Evolutionary conservation across 2,113 vertebrate species (phyloP), one percentile per base, ranked within the genome.

Genomic region (Seriola dumerili): DNA sequence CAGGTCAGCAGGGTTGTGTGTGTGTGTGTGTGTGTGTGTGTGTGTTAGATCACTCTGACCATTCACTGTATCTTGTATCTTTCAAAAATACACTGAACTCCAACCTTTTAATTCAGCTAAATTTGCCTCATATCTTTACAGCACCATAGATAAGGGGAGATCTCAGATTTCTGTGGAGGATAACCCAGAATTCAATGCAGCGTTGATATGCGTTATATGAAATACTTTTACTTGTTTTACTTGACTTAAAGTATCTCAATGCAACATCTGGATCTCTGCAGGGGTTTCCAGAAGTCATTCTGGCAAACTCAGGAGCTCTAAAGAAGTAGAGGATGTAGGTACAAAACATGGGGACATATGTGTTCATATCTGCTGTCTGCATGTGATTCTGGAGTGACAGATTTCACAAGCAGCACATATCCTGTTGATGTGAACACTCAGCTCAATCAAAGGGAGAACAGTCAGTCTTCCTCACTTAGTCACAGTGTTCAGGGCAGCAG

Each of bases 1-100:
- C 0, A n/a, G 91, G 89, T 90, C 85, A 80, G 62, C 21, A 1
- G 80, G 50, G 87, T 81, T 89, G 5, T 46, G 13, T 10, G 40
- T 44, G 8, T 38, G 5, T 5, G 38, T 5, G 38, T 5, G 38
- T 5, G 38, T 5, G 38, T 5, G 38, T 38, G 38, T 5, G 38
- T 5, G 38, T 38, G 38, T 23, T 23, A 23, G 46, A 19, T 19
- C 1, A 4, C 34, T 29, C 29, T 29, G 29, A 29, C 29, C 29
- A 29, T 29, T 29, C 29, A 29, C 29, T 29, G 29, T 29, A 29
- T 29, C 29, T 29, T 29, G 29, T 2, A 29, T 29, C 29, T 29
- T 29, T 29, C 29, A 29, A 29, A 29, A 29, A 29, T 29, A 2
- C 29, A 29, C 29, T 29, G 29, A 42, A 64, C 34, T n/a, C 11